A percentile compares a stretch with the other conserved stretches of the same genome.
Evolutionary conservation across 2,113 vertebrate genomes (phyloP).

Genomic region (Tylochromis polylepis): DNA sequence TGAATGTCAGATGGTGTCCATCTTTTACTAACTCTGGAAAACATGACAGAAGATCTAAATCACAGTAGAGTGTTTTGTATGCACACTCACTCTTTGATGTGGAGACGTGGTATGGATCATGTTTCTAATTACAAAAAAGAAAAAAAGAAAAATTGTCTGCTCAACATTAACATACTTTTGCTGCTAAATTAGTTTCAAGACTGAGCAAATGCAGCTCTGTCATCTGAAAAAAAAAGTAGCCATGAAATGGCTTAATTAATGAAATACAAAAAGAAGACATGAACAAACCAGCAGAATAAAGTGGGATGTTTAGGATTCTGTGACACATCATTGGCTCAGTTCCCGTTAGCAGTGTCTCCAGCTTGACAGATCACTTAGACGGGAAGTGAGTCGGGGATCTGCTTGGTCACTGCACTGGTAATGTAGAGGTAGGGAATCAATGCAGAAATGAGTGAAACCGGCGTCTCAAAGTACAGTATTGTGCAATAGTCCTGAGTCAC

Average conservation of each 20-base stretch:
- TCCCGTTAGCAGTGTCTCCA: not conserved
- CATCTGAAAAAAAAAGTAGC: not conserved
- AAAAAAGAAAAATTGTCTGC: not conserved
- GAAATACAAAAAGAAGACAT: not conserved
- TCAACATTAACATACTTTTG: not conserved
- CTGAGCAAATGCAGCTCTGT: not conserved
- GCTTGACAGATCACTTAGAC: not conserved
- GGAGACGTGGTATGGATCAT: not conserved
- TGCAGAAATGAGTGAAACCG: not conserved
- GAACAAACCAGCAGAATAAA: not conserved
- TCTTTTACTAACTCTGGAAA: conserved; percentile 29
- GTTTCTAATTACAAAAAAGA: not conserved
- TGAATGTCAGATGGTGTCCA: conserved; percentile 17
- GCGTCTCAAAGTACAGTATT: not conserved
- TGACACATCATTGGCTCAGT: not conserved
- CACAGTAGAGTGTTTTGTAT: conserved; percentile 12
- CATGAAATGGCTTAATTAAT: not conserved
- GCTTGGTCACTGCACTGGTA: not conserved
- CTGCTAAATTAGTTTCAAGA: not conserved
- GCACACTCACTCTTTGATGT: conserved; percentile 14
- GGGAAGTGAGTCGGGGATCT: not conserved
- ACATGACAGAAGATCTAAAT: conserved; percentile 54
- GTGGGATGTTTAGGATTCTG: not conserved
- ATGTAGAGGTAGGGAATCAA: not conserved
- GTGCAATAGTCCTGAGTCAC: not conserved